Base-by-base conservation (phyloP, 2,888 invertebrate species). In the Halictus ligatus region DNA sequence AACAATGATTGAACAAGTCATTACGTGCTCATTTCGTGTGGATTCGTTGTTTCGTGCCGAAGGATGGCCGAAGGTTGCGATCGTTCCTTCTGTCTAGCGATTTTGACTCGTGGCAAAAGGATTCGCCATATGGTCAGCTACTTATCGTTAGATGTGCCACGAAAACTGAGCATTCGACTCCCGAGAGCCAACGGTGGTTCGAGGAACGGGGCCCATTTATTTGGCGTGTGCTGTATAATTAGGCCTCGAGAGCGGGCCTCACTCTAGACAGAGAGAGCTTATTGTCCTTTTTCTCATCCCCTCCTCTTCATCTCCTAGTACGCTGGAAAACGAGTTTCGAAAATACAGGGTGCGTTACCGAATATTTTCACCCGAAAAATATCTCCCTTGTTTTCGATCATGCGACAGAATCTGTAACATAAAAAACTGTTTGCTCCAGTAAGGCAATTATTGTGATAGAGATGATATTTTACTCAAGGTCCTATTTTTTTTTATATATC, bases 141-240 rank as follows among this genome's bases (percentile, higher is more conserved):
- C 80, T 87, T 86, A 86, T 85, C 86, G 77, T 73, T 89, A 83
- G 88, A 89, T 89, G 91, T 88, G 90, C 88, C 89, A 88, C 88
- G 88, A 88, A 85, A 87, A 80, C 78, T 74, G 83, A 86, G 83
- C 87, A 87, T 87, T 90, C 92, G 89, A 90, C 85, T 81, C 83
- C 72, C 91, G 92, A 87, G 89, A 88, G 92, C 89, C 90, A 89
- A 88, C 90, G 93, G 89, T 91, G 92, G 81, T 93, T 93, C 93
- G 92, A 78, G 88, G 93, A 94, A 94, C 84, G 88, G 89, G 89
- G 90, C 91, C 92, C 93, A 93, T 94, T 93, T 93, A 93, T 94
- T 94, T 94, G 93, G 93, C 94, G 93, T 93, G 92, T 92, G 94
- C 94, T 92, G 93, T 94, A 93, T 94, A 94, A 94, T 94, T 94